These are phyloP conservation scores for Leptinotarsa haldemani DNA, from an alignment of 2,888 invertebrate species.

Conservation along the genomic window DNA sequence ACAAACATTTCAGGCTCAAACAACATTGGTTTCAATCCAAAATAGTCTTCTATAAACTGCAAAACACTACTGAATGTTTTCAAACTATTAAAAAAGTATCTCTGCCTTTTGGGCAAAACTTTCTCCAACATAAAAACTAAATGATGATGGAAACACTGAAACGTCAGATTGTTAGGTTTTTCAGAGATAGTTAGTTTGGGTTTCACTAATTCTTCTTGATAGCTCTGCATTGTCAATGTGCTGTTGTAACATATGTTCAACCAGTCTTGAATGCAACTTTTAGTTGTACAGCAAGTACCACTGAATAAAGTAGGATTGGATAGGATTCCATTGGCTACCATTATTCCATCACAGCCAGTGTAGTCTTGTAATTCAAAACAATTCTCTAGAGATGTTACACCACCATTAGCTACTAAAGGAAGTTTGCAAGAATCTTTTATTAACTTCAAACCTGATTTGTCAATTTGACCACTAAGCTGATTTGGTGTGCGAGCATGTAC, in stretches of 20 bases:
- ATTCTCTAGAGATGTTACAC: conserved; percentile 80
- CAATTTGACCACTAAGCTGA: conserved; percentile 80
- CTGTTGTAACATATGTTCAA: conserved; percentile 74
- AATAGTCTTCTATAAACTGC: conserved; percentile 75
- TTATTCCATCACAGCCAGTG: conserved; percentile 86
- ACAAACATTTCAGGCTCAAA: conserved; percentile 55
- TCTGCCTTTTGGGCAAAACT: conserved; percentile 77
- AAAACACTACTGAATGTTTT: conserved; percentile 77
- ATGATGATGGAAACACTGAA: conserved; percentile 94
- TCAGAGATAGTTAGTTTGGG: conserved; percentile 60
- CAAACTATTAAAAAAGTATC: conserved; percentile 83
- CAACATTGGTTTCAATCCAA: conserved; percentile 65
- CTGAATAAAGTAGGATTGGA: conserved; percentile 92
- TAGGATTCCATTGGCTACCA: conserved; percentile 92
- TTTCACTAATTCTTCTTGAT: conserved; percentile 37
- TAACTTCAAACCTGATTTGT: conserved; percentile 77
- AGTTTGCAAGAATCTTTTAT: conserved; percentile 79
- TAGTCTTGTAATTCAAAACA: conserved; percentile 74
- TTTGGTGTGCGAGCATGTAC: conserved; percentile 92
- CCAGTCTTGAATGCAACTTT: conserved; percentile 86
- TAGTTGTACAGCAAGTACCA: conserved; percentile 77
- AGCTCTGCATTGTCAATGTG: conserved; percentile 58
- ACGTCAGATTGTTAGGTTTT: conserved; percentile 74
- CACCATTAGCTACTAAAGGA: conserved; percentile 95
- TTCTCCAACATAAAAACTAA: conserved; percentile 95